Percentiles rank a stretch among this genome's conserved stretches.
Evolutionary conservation across 2,113 vertebrate species (phyloP).

Genomic region (Prochilodus magdalenae): DNA sequence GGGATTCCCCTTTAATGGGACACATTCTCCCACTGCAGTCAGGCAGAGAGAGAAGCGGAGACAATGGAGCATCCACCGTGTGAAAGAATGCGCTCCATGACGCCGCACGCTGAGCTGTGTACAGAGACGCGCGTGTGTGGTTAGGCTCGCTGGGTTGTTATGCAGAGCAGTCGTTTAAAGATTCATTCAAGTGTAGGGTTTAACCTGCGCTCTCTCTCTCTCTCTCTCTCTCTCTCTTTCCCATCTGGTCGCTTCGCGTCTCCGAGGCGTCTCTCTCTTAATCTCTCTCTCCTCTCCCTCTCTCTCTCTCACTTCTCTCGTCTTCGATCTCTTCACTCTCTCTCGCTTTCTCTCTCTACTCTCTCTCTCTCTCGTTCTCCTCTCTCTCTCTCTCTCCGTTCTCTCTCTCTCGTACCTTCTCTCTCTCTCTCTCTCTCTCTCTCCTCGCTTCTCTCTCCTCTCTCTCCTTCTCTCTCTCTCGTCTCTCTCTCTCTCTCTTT

Average conservation of each 20-base stretch:
- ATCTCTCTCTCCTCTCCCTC: too few species aligned
- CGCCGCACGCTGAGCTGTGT: background rate
- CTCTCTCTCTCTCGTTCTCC: background rate
- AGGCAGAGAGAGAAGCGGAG: too few species aligned
- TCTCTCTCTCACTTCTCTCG: too few species aligned
- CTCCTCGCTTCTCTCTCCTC: background rate
- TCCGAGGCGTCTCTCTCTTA: background rate
- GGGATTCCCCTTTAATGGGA: too few species aligned
- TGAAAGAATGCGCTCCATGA: background rate
- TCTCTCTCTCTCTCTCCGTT: too few species aligned
- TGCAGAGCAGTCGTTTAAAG: background rate
- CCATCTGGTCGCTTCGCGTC: too few species aligned
- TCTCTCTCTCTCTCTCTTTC: background rate
- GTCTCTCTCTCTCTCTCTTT: too few species aligned
- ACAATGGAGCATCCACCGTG: background rate
- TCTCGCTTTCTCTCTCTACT: background rate
- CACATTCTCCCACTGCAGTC: too few species aligned
- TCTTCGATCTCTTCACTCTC: too few species aligned
- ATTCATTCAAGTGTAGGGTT: background rate
- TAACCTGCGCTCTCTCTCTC: constrained; percentile 7
- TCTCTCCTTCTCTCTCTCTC: too few species aligned
- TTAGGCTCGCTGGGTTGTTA: background rate
- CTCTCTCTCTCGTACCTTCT: too few species aligned
- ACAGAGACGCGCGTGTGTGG: background rate
- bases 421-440: background rate